Percentiles rank a stretch among this genome's conserved stretches.
These are phyloP conservation scores for Ceratothoa steindachneri DNA, from an alignment of 2,888 invertebrate genomes.

Conservation along the genomic window DNA sequence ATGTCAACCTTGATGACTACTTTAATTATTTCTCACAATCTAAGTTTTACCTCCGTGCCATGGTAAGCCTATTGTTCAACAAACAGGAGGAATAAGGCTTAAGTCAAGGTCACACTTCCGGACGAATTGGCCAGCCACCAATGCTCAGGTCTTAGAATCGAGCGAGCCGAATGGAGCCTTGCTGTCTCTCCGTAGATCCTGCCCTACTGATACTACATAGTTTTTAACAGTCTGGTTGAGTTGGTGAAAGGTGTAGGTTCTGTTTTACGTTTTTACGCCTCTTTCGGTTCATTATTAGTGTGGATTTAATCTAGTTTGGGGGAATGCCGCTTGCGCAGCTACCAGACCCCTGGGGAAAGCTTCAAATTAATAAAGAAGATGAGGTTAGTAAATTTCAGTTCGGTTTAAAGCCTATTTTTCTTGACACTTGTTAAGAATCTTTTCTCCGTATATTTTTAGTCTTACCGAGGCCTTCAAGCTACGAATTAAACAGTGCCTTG, in stretches of 20 bases:
- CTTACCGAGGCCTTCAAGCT: too few species aligned
- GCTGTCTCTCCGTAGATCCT: background rate
- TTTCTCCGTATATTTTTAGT: too few species aligned
- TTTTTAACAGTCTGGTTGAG: slow-evolving; percentile 1
- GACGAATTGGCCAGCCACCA: slow-evolving; percentile 9
- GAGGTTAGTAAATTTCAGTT: slow-evolving; percentile 36
- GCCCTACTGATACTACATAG: background rate
- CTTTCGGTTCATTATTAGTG: background rate
- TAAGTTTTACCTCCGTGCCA: background rate
- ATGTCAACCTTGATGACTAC: too few species aligned
- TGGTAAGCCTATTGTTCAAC: background rate
- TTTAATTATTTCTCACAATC: background rate
- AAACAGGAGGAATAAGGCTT: background rate
- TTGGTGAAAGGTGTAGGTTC: background rate
- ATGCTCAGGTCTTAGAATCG: slow-evolving; percentile 15
- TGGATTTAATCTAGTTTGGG: background rate
- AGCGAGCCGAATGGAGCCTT: background rate
- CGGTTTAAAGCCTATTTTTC: too few species aligned
- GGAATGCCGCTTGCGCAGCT: slow-evolving; percentile 45
- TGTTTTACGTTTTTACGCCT: background rate
- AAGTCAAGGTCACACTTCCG: background rate
- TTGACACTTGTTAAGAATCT: background rate
- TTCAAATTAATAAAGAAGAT: slow-evolving; percentile 40
- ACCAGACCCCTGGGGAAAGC: slow-evolving; percentile 44
- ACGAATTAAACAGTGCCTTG: too few species aligned